A percentile compares a stretch with the other conserved stretches of the same genome.
These are phyloP conservation scores for Heliconius congener DNA, from an alignment of 1,140 invertebrate genomes.

Conservation along the genomic window DNA sequence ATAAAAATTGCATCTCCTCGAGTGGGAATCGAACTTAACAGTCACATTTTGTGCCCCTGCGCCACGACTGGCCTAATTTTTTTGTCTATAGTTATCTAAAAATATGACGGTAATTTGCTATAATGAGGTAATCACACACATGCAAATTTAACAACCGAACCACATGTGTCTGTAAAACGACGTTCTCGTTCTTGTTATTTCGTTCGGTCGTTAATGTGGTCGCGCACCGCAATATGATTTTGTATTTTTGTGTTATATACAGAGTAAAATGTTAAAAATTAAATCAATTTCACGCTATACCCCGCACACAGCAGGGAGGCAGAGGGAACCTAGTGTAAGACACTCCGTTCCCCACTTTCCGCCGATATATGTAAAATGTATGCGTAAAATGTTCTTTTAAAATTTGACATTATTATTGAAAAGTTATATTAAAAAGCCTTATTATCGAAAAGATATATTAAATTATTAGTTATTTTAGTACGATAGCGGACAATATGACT, in stretches of 20 bases:
- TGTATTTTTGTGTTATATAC: neutral
- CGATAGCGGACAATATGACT: too few species aligned
- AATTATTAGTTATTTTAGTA: neutral
- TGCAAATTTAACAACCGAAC: slow-evolving; percentile 8
- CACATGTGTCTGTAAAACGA: slow-evolving; percentile 10
- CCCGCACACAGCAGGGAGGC: too few species aligned
- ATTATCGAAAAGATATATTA: neutral
- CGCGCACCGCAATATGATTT: neutral
- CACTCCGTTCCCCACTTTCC: too few species aligned
- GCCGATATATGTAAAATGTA: too few species aligned
- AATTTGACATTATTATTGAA: neutral
- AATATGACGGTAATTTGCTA: neutral
- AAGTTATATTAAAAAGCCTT: neutral
- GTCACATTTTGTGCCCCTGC: too few species aligned
- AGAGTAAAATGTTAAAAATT: too few species aligned
- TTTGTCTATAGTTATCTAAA: neutral
- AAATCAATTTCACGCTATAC: too few species aligned
- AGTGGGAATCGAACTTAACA: too few species aligned
- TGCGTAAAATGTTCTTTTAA: neutral
- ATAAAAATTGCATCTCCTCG: too few species aligned
- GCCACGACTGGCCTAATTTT: too few species aligned
- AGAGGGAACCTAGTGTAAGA: too few species aligned
- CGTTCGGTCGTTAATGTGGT: neutral
- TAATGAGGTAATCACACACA: slow-evolving; percentile 2
- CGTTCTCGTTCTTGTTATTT: neutral